phyloP scores from a whole-genome alignment of 2,797 vertebrate genomes.

The Chromobotia macracanthus region DNA sequence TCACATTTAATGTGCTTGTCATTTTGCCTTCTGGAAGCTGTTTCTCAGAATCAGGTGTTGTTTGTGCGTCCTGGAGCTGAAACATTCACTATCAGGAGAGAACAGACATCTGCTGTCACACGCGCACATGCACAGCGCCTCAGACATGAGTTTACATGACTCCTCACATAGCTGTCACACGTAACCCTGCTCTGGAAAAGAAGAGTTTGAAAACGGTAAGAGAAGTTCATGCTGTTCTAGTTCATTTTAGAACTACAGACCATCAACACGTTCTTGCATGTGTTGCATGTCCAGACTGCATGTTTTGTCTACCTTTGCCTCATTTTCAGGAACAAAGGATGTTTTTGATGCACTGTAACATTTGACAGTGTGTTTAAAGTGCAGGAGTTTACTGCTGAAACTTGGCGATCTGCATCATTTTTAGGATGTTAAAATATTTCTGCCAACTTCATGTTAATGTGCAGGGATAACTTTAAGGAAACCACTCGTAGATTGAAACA shows the following conservation, averaged over 20 bases:
- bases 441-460: not conserved
- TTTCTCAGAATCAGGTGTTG: conserved; percentile 65
- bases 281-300: not conserved
- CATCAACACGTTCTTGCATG: not conserved
- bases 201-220: conserved; percentile 57
- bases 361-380: not conserved
- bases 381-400: not conserved
- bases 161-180: conserved; percentile 42
- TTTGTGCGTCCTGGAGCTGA: conserved; percentile 58
- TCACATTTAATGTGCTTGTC: conserved; percentile 43
- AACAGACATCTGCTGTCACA: conserved; percentile 57
- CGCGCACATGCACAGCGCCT: conserved; percentile 33
- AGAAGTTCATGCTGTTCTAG: conserved; percentile 7
- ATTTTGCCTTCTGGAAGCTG: conserved; percentile 40
- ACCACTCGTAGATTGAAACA: not conserved
- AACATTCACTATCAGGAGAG: conserved; percentile 61
- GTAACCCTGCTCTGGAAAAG: conserved; percentile 52
- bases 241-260: not conserved
- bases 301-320: not conserved
- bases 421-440: not conserved
- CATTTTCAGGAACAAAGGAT: not conserved
- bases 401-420: not conserved
- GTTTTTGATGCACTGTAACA: not conserved
- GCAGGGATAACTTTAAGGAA: not conserved
- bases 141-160: conserved; percentile 54